These are phyloP conservation scores for Aptenodytes patagonicus DNA, from an alignment of 2,113 vertebrate genomes.

Conservation along the genomic window DNA sequence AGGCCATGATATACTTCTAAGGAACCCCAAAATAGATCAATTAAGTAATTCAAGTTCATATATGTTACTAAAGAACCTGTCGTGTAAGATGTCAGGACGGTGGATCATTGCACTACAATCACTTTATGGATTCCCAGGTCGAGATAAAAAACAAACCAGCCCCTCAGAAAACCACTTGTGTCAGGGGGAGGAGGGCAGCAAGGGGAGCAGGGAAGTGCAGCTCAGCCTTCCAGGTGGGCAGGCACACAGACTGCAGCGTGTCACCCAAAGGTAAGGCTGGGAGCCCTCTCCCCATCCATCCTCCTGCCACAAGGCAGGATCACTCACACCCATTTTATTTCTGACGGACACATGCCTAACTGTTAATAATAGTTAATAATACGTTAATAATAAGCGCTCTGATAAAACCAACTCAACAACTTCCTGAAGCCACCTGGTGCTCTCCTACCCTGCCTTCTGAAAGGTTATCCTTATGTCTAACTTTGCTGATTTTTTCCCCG, in stretches of 20 bases:
- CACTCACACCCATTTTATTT: background rate
- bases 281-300: background rate
- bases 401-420: background rate
- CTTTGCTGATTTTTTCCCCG: rapidly evolving
- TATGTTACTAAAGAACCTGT: background rate
- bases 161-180: background rate
- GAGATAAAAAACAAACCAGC: background rate
- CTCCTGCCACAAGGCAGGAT: background rate
- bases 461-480: background rate
- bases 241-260: background rate
- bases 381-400: background rate
- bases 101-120: background rate
- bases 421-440: background rate
- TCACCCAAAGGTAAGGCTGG: background rate
- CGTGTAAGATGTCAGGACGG: background rate
- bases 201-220: background rate
- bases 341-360: background rate
- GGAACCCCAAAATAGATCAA: background rate
- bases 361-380: background rate
- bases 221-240: background rate
- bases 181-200: background rate
- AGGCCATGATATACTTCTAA: background rate
- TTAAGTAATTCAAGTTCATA: background rate
- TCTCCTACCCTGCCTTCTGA: background rate
- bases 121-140: background rate